Evolutionary conservation across 2,113 vertebrate species (phyloP), one percentile per base, ranked within the genome.

Genomic region (Corythoichthys intestinalis): DNA sequence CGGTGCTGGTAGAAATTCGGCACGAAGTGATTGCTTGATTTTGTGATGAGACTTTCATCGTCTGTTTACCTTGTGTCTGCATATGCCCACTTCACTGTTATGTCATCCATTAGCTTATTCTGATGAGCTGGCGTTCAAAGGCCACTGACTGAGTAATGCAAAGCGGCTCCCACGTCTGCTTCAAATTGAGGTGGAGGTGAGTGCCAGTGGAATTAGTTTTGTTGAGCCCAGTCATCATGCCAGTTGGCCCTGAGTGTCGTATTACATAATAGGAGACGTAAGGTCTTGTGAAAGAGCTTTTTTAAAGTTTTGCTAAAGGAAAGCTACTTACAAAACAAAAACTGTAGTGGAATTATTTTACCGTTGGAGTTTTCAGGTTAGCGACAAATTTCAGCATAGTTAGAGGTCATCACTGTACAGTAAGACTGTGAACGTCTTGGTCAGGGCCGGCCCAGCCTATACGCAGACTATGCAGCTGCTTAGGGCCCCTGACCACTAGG

Each of bases 101-200:
- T 63, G 20, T 63, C 60, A 63, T 63, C 60, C 13, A 59, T 6
- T 13, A 6, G 11, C 28, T 63, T 63, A 47, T 47, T 63, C 12
- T 63, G 60, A 63, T 20, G 60, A 62, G 4, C 11, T 46, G 39
- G 2, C 15, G 9, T 62, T 39, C 39, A 62, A 62, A 62, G 39
- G 60, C 60, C 41, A 13, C 39, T 47, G n/a, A 28, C 41, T 34
- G 9, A 63, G n/a, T 63, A 47, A 63, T 28, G 60, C 41, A 47
- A 28, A 20, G 14, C 39, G 20, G 41, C n/a, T 13, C 60, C 60
- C 39, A 28, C 39, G 60, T 62, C 60, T 62, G 39, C 10, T 62
- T 46, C 41, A 62, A 46, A 62, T 62, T 60, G 39, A 62, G 60
- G 60, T 62, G 60, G 39, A 62, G 60, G 60, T 62, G 39, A 62